Evolutionary conservation across 2,113 vertebrate genomes (phyloP).

Genomic region (Rhinolophus sinicus): DNA sequence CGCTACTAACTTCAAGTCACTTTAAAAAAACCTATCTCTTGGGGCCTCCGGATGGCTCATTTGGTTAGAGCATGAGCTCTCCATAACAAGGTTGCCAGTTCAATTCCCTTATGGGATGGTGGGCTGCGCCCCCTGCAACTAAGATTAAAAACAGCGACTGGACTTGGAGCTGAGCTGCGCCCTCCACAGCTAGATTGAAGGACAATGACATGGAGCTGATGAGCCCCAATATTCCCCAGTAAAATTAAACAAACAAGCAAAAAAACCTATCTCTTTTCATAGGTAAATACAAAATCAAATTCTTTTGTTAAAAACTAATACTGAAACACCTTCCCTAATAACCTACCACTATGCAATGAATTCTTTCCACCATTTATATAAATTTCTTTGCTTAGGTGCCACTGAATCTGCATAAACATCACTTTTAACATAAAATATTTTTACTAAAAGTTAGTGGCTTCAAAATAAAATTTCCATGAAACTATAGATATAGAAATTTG

Average conservation of each 20-base stretch:
- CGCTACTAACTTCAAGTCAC: background rate
- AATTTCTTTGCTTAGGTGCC: background rate
- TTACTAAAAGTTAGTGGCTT: constrained; percentile 41
- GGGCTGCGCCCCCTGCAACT: no score
- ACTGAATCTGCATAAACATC: background rate
- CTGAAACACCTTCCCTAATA: background rate
- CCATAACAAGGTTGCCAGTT: no score
- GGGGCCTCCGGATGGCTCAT: no score
- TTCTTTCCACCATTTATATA: background rate
- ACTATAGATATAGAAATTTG: constrained; percentile 14
- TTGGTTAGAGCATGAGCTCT: no score
- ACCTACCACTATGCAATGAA: background rate
- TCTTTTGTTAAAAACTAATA: background rate
- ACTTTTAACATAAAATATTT: constrained; percentile 30
- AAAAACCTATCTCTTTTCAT: background rate
- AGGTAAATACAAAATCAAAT: background rate
- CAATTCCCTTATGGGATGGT: no score
- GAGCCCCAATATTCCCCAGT: no score
- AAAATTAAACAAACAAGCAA: background rate
- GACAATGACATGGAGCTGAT: no score
- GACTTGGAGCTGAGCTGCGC: no score
- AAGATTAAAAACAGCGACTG: no score
- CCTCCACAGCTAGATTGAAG: no score
- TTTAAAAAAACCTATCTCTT: background rate
- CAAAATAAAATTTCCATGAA: constrained; percentile 44